These are phyloP conservation scores for Chrysotoxum bicinctum DNA, from an alignment of 2,888 invertebrate genomes.

Conservation along the genomic window DNA sequence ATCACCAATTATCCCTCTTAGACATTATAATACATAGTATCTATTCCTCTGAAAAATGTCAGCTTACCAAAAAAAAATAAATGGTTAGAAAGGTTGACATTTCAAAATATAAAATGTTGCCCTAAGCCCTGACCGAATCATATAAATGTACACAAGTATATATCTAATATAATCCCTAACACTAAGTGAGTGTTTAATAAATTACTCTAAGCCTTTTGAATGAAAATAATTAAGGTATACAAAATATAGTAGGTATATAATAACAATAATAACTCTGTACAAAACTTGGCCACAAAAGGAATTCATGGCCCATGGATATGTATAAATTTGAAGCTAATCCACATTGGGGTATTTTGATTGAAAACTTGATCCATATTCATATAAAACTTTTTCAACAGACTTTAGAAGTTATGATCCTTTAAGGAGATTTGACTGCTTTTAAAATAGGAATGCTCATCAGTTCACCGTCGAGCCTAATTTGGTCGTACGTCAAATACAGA, in stretches of 20 bases:
- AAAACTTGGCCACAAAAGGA: slow-evolving; percentile 20
- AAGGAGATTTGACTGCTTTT: no score
- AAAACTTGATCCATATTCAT: neutral
- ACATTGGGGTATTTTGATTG: neutral
- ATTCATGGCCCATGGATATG: neutral
- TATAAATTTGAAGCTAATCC: neutral
- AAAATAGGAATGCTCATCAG: no score
- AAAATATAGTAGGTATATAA: neutral
- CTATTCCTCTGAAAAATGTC: neutral
- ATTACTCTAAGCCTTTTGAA: slow-evolving; percentile 31
- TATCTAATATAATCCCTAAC: slow-evolving; percentile 21
- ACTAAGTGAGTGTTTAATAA: slow-evolving; percentile 36
- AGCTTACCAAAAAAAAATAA: neutral
- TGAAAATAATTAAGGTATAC: slow-evolving; percentile 32
- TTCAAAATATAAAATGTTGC: neutral
- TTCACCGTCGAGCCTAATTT: no score
- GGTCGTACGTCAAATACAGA: no score
- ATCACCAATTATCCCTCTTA: neutral
- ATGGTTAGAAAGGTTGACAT: neutral
- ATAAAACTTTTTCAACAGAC: no score
- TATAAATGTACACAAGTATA: neutral
- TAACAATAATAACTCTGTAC: slow-evolving; percentile 25
- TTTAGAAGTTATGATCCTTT: no score
- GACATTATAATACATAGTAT: neutral
- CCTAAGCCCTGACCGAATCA: neutral